Conservation (phyloP, 2,113 vertebrate genomes). For the Podarcis raffonei region DNA sequence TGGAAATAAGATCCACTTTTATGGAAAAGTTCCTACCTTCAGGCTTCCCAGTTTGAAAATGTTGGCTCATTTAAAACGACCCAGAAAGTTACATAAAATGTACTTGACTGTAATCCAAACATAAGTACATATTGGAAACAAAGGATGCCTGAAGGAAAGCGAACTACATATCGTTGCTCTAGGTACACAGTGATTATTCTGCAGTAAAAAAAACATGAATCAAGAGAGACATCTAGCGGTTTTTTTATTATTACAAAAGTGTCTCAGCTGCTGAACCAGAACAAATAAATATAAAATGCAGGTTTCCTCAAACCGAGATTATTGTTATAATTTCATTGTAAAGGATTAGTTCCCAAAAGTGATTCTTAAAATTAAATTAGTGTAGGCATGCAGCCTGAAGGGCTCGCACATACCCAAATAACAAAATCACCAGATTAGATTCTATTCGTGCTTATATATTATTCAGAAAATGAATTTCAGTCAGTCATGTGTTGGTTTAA, state of each 20-base stretch:
- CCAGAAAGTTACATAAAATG: fast-evolving
- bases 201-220: constrained; percentile 33
- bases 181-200: background rate
- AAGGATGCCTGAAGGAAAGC: fast-evolving
- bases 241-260: background rate
- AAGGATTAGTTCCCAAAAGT: background rate
- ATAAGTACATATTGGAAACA: constrained; percentile 16
- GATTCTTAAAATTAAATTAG: background rate
- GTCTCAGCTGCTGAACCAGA: background rate
- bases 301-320: background rate
- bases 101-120: background rate
- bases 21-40: constrained; percentile 4
- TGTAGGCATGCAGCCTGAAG: background rate
- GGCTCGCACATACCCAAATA: background rate
- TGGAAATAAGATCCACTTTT: constrained; percentile 7
- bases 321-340: background rate
- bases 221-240: constrained; percentile 67
- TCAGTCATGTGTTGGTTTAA: too few relatives aligned
- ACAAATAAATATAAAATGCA: background rate
- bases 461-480: too few relatives aligned
- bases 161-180: background rate
- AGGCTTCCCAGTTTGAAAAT: background rate
- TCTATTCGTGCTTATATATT: too few relatives aligned
- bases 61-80: background rate
- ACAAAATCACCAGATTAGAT: too few relatives aligned